phyloP scores from a whole-genome alignment of 2,113 vertebrate species.

The Gallinago jamesoni region DNA sequence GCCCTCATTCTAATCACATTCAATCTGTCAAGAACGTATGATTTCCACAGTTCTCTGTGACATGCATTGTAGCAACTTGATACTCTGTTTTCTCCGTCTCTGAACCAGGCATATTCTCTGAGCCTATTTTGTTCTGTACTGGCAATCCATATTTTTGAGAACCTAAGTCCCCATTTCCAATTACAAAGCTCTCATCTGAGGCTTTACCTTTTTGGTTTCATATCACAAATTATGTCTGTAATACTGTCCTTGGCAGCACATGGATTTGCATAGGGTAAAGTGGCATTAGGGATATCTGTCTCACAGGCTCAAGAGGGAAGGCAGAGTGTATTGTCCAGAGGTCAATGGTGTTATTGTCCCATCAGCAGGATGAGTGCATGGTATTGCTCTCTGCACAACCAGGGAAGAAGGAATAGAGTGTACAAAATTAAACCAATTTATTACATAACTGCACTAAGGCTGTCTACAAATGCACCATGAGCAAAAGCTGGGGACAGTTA shows the following conservation, averaged over 20 bases:
- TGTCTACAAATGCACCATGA: not conserved
- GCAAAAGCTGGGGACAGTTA: not conserved
- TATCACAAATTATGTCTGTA: not conserved
- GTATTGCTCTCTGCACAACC: not conserved
- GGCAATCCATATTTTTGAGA: not conserved
- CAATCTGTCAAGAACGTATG: not conserved
- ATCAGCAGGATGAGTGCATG: not conserved
- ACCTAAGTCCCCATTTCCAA: slow-evolving; percentile 2
- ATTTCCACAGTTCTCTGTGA: slow-evolving; percentile 32
- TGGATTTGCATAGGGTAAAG: not conserved
- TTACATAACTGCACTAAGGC: not conserved
- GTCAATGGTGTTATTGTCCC: not conserved
- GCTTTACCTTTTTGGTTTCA: not conserved
- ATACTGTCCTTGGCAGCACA: not conserved
- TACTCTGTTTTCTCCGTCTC: not conserved
- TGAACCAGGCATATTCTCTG: not conserved
- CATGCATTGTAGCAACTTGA: not conserved
- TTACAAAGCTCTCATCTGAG: not conserved
- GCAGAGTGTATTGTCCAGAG: not conserved
- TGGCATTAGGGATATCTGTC: not conserved
- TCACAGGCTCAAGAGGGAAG: not conserved
- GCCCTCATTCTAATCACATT: not conserved
- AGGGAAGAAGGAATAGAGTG: not conserved
- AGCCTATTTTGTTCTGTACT: not conserved
- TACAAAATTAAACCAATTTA: not conserved